Percentiles rank a stretch among this genome's conserved stretches.
These are phyloP conservation scores for Pygoscelis adeliae DNA, from an alignment of 2,113 vertebrate species.

Conservation along the genomic window DNA sequence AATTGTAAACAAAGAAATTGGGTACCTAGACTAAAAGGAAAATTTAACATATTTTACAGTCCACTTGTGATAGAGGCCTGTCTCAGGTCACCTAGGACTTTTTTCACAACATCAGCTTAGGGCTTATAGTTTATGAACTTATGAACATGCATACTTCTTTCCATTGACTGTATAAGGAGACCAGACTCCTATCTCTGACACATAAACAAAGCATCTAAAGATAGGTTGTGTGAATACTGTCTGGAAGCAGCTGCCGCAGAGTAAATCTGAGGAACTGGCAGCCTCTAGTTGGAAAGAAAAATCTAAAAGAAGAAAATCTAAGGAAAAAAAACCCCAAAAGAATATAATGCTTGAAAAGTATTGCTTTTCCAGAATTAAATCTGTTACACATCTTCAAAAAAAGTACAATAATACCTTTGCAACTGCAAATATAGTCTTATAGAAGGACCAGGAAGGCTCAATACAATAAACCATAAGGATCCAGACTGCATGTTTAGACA, in stretches of 20 bases:
- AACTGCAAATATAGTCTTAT: not conserved
- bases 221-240: not conserved
- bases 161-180: not conserved
- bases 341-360: not conserved
- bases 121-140: not conserved
- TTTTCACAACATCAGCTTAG: not conserved
- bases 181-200: not conserved
- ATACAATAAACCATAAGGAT: not conserved
- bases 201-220: not conserved
- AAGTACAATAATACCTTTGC: not conserved
- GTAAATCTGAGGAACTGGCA: not conserved
- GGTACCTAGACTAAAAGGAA: not conserved
- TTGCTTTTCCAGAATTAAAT: not conserved
- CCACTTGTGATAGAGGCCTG: not conserved
- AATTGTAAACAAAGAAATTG: not conserved
- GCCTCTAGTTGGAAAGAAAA: not conserved
- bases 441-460: not conserved
- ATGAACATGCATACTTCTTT: not conserved
- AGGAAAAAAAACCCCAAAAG: accelerated
- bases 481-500: not conserved
- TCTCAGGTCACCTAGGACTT: not conserved
- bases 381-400: not conserved
- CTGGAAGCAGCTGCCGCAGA: not conserved
- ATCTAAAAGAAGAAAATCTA: not conserved
- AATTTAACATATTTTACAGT: not conserved